Evolutionary conservation across 2,113 vertebrate genomes (phyloP), one percentile per base, ranked within the genome.

Genomic region (Speoplatyrhinus poulsoni): DNA sequence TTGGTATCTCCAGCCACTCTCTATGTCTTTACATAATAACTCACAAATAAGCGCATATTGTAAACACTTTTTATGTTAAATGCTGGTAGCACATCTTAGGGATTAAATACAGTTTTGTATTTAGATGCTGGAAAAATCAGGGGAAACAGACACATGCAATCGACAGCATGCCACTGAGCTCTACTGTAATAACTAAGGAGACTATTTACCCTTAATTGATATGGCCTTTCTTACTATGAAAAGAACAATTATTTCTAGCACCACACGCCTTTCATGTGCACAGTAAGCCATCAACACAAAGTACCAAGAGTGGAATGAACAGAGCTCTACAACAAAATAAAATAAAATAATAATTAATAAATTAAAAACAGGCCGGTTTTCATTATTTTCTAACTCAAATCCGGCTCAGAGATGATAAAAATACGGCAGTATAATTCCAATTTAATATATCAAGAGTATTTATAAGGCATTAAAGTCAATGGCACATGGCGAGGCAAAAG

Each of bases 191-290:
- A 92, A 92, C 90, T 90, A 91, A 85, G 82, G 84, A 91, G 90
- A 90, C 88, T 90, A 90, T 93, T 92, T 91, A 92, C 88, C 85
- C 89, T 92, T 93, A 93, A 93, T 92, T 92, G 92, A 94, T 92
- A 92, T 92, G 90, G 89, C 89, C 91, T 92, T 92, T 92, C 91
- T 92, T 92, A 92, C 84, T 84, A 91, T 90, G 89, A 92, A 92
- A 91, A 91, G 90, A 92, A 92, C 91, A 93, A 93, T 93, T 92
- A 93, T 93, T 90, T 88, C 79, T 71, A 75, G 88, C 89, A 65
- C 89, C 12, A 70, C 90, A 90, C 46, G 79, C 82, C 84, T 90
- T 89, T 90, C 82, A 87, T 90, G 89, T 81, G 88, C 90, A 88
- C 91, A 92, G 92, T 90, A 77, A 90, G 92, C 90, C 69, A 84